phyloP scores from a whole-genome alignment of 2,797 vertebrate species.

The Protosalanx chinensis region DNA sequence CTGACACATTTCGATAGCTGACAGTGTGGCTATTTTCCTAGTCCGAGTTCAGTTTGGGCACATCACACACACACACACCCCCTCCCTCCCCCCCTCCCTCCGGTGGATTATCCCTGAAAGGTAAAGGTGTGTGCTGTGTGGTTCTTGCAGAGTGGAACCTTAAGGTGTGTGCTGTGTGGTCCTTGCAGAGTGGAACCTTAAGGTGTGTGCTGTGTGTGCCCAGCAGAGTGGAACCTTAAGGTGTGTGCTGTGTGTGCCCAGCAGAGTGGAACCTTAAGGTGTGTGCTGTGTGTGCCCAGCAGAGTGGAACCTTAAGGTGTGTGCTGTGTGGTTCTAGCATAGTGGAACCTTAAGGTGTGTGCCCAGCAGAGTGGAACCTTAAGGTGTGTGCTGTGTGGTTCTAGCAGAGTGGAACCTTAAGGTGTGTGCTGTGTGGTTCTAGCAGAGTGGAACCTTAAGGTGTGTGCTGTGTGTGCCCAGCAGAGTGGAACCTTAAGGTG shows the following conservation, averaged over 20 bases:
- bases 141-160: slow-evolving; percentile 5
- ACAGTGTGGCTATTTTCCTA: neutral
- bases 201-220: too few species aligned
- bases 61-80: neutral
- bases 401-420: slow-evolving; percentile 35
- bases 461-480: too few species aligned
- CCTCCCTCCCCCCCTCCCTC: too few species aligned
- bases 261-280: too few species aligned
- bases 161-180: neutral
- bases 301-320: too few species aligned
- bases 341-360: too few species aligned
- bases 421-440: slow-evolving; percentile 4
- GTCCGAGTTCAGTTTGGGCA: slow-evolving; percentile 6
- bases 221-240: too few species aligned
- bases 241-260: too few species aligned
- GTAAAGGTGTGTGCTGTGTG: slow-evolving; percentile 7
- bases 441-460: slow-evolving; percentile 26
- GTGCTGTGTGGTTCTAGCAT: too few species aligned
- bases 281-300: too few species aligned
- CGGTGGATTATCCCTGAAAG: neutral
- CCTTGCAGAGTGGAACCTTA: slow-evolving; percentile 33
- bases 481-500: too few species aligned
- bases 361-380: too few species aligned
- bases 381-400: neutral
- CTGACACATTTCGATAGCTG: slow-evolving; percentile 1